Evolutionary conservation across 2,113 vertebrate species (phyloP).

Genomic region (Sebastes schlegelii): DNA sequence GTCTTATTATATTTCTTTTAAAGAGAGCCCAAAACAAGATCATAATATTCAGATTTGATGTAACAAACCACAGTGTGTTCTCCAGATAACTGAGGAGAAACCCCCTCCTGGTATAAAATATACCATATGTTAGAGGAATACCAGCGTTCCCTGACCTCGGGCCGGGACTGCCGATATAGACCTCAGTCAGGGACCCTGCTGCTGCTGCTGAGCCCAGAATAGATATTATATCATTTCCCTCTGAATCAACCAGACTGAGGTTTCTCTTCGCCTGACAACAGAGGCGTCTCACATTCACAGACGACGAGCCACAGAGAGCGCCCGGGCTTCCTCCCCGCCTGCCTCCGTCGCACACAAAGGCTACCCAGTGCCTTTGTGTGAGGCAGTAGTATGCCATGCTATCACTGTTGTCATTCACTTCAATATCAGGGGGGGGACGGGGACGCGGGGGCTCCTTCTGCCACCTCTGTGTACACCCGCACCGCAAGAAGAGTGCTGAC

Average conservation of each 20-base stretch:
- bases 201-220: constrained; percentile 1
- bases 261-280: constrained; percentile 56
- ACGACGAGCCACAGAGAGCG: constrained; percentile 11
- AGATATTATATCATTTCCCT: constrained; percentile 35
- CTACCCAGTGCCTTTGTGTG: constrained; percentile 54
- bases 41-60: neutral
- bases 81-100: neutral
- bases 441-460: constrained; percentile 6
- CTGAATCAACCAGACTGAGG: constrained; percentile 35
- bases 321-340: constrained; percentile 18
- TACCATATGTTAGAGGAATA: neutral
- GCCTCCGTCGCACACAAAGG: constrained; percentile 44
- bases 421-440: constrained; percentile 22
- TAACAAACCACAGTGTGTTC: neutral
- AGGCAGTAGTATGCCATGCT: constrained; percentile 22
- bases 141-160: neutral
- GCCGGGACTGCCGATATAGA: neutral
- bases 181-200: constrained; percentile 4
- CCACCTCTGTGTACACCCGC: constrained; percentile 25
- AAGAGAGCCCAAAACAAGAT: neutral
- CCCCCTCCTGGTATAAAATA: neutral
- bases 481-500: constrained; percentile 43
- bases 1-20: neutral
- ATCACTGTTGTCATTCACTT: constrained; percentile 65
- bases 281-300: constrained; percentile 36